Conservation (phyloP, 2,797 vertebrate genomes). For the Crenichthys baileyi region DNA sequence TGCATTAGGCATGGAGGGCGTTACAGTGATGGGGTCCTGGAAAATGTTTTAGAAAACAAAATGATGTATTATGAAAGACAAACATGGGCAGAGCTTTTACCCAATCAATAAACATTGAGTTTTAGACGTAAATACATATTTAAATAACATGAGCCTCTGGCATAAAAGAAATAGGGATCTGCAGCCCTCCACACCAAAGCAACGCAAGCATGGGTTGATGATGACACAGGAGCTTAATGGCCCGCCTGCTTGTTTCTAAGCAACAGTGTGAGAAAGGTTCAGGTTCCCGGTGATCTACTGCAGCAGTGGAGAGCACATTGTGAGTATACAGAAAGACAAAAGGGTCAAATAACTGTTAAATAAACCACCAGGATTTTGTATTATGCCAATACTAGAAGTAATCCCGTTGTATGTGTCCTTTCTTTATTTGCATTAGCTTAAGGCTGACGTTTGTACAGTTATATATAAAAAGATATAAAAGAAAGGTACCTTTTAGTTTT, state of each 20-base stretch:
- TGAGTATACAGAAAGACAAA: not conserved
- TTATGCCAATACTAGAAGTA: not conserved
- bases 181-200: not conserved
- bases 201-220: not conserved
- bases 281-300: not conserved
- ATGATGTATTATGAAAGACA: too few relatives aligned
- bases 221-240: not conserved
- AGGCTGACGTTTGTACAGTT: not conserved
- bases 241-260: too few relatives aligned
- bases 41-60: not conserved
- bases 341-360: not conserved
- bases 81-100: too few relatives aligned
- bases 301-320: not conserved
- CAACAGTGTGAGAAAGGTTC: not conserved
- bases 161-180: not conserved
- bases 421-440: not conserved
- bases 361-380: not conserved
- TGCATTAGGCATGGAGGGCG: not conserved
- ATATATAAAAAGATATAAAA: not conserved
- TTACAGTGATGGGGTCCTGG: conserved; percentile 20
- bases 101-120: not conserved
- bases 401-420: not conserved
- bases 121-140: not conserved
- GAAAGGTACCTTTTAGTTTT: too few relatives aligned
- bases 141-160: not conserved